phyloP scores from a whole-genome alignment of 2,797 vertebrate genomes.

The Enteromius unitaeniatus region DNA sequence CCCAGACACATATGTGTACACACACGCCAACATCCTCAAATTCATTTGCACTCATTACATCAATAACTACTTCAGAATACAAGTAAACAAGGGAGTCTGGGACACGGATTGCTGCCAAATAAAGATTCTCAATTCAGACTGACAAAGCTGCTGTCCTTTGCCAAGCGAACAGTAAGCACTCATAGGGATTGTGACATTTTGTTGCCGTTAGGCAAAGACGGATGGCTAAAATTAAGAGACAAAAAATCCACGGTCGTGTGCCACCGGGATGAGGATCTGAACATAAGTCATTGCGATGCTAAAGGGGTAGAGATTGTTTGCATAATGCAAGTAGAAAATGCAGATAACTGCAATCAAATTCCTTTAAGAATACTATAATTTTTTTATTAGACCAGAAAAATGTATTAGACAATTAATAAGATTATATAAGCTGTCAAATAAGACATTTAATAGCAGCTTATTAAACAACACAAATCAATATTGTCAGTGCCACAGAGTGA shows the following conservation, averaged over 20 bases:
- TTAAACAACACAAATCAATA: slow-evolving; percentile 6
- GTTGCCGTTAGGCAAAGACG: slow-evolving; percentile 31
- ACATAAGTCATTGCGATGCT: slow-evolving; percentile 5
- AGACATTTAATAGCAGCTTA: background rate
- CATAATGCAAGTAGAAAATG: background rate
- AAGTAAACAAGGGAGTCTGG: slow-evolving; percentile 52
- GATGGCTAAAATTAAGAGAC: slow-evolving; percentile 34
- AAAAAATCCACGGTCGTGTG: background rate
- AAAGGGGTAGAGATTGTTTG: background rate
- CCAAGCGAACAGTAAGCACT: slow-evolving; percentile 29
- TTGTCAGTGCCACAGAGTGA: background rate
- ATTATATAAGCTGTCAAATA: background rate
- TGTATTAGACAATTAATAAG: background rate
- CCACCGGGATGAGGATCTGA: slow-evolving; percentile 38
- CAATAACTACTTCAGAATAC: slow-evolving; percentile 44
- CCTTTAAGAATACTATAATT: background rate
- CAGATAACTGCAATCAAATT: background rate
- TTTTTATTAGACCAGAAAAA: background rate
- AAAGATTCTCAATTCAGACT: slow-evolving; percentile 34
- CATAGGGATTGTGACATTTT: slow-evolving; percentile 38
- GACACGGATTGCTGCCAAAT: slow-evolving; percentile 37
- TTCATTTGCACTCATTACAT: slow-evolving; percentile 55
- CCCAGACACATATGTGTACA: slow-evolving; percentile 29
- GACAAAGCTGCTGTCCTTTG: slow-evolving; percentile 33
- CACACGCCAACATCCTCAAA: slow-evolving; percentile 25